phyloP scores from a whole-genome alignment of 2,797 vertebrate genomes.

The Lates japonicus region DNA sequence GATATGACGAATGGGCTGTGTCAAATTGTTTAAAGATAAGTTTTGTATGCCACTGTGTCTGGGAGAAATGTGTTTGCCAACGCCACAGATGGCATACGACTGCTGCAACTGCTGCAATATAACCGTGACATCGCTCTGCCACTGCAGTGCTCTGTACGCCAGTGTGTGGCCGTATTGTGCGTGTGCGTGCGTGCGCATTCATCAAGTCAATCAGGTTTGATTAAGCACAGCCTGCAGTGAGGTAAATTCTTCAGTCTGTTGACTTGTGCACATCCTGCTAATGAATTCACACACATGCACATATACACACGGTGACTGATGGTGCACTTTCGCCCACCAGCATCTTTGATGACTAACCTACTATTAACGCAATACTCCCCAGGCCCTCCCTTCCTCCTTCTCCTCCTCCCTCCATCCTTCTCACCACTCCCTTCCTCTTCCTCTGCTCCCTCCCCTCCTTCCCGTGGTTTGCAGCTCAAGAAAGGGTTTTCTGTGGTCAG shows the following conservation, averaged over 20 bases:
- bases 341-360: constrained; percentile 71
- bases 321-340: constrained; percentile 55
- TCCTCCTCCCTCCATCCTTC: constrained; percentile 23
- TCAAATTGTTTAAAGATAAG: too few species aligned
- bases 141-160: too few species aligned
- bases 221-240: constrained; percentile 73
- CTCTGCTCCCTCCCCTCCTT: constrained; percentile 12
- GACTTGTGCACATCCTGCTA: constrained; percentile 31
- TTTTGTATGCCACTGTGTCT: too few species aligned
- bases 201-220: constrained; percentile 71
- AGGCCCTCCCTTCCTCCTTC: constrained; percentile 28
- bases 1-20: too few species aligned
- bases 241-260: constrained; percentile 55
- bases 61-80: too few species aligned
- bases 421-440: constrained; percentile 30
- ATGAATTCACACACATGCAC: constrained; percentile 18
- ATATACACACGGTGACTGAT: constrained; percentile 15
- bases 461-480: constrained; percentile 32
- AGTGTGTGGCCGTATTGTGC: too few species aligned
- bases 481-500: constrained; percentile 29
- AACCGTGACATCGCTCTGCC: too few species aligned
- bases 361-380: constrained; percentile 72
- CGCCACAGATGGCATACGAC: too few species aligned
- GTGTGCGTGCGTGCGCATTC: constrained; percentile 19
- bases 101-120: too few species aligned